These are phyloP conservation scores for Pseudorectes ferrugineus DNA, from an alignment of 2,113 vertebrate species.

Conservation along the genomic window DNA sequence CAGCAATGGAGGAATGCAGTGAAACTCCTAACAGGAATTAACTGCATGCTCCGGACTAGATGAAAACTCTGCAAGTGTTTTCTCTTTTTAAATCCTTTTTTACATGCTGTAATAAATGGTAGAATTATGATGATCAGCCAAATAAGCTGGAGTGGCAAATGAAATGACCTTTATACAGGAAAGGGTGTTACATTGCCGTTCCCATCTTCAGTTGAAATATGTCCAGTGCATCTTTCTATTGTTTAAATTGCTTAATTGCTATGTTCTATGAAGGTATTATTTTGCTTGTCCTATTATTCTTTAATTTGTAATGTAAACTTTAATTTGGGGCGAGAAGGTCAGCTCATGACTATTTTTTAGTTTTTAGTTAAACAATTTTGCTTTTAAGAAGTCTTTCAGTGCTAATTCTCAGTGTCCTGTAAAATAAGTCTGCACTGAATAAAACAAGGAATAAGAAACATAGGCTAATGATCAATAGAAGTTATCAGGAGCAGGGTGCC, in stretches of 20 bases:
- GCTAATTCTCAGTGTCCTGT: not conserved
- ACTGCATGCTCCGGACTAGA: rapidly evolving
- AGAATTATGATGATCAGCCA: not conserved
- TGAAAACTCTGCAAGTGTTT: not conserved
- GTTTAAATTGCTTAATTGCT: not conserved
- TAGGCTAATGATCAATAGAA: not conserved
- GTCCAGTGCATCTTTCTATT: not conserved
- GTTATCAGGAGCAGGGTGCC: not conserved
- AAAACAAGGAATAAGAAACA: not conserved
- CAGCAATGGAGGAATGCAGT: not conserved
- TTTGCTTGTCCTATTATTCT: not conserved
- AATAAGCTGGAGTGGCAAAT: not conserved
- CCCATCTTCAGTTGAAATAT: not conserved
- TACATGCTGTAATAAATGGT: not conserved
- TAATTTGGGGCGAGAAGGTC: not conserved
- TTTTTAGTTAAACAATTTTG: not conserved
- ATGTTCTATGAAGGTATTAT: not conserved
- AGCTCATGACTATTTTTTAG: not conserved
- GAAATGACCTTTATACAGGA: not conserved
- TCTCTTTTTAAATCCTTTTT: not conserved
- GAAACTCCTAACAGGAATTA: not conserved
- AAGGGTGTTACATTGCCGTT: not conserved
- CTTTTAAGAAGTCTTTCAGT: not conserved
- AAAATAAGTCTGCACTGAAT: not conserved
- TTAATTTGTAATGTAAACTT: not conserved